Evolutionary conservation across 2,113 vertebrate genomes (phyloP), one percentile per base, ranked within the genome.

Genomic region (Falco punctatus): DNA sequence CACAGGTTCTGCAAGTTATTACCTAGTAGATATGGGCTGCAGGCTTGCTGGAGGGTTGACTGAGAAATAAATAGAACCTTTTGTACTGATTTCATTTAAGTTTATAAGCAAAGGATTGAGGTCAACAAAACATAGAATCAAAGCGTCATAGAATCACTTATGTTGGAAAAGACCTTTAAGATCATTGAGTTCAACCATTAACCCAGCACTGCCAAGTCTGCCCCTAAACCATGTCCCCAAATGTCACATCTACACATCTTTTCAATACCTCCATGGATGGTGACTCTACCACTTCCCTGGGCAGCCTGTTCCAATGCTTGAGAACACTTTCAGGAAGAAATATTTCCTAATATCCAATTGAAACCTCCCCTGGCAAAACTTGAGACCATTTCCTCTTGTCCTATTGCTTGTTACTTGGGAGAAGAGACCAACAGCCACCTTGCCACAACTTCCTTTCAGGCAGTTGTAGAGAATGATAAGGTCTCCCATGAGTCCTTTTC

Each of bases 371-470:
- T 35, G 17, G 14, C 40, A 5, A 20, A 15, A 61, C 18, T 44
- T 35, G 30, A 74, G 18, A 24, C 18, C 22, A 4, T 55, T 67
- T 67, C 40, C 14, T n/a, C 12, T 52, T 73, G 24, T 42, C 46
- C n/a, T 55, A 42, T 42, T 3, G 1, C 14, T 42, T 23, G 13
- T 55, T 22, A 92, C 30, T 49, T 15, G 55, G 22, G 18, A 44
- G 75, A 81, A 74, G 74, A 49, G 40, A 62, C 8, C 0, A 0
- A 42, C 9, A 30, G 3, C 4, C 24, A 16, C 13, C 20, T 54
- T 0, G 0, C 9, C 80, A 11, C 20, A 46, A 21, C 11, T 11
- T 91, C 28, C 9, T 11, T 48, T 40, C 17, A 27, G 28, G 28
- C 6, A 74, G 16, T 26, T 40, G 8, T 44, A 54, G 11, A n/a